Conservation (phyloP, 2,888 invertebrate genomes). For the Apamea sordens region DNA sequence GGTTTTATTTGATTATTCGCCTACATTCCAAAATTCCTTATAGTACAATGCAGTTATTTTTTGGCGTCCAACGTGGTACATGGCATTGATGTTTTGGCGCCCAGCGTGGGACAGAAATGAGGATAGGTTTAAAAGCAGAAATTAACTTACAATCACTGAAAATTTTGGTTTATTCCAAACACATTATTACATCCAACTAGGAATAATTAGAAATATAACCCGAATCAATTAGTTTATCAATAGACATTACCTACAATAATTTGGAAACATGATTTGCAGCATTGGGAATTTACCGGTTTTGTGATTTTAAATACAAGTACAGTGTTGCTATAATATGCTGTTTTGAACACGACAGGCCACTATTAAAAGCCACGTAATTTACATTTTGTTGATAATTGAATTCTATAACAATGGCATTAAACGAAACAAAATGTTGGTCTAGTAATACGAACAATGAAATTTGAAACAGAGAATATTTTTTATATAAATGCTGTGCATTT, state of each 20-base stretch:
- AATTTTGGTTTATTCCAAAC: background rate
- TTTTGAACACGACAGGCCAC: constrained; percentile 9
- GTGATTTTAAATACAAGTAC: constrained; percentile 10
- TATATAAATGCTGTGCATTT: constrained; percentile 66
- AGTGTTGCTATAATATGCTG: background rate
- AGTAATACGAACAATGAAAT: constrained; percentile 59
- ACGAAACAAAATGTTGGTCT: constrained; percentile 32
- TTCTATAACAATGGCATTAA: constrained; percentile 16
- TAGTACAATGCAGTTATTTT: background rate
- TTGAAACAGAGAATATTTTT: constrained; percentile 70
- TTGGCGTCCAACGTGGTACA: constrained; percentile 17
- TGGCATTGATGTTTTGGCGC: background rate
- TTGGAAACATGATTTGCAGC: constrained; percentile 15
- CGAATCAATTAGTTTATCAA: background rate
- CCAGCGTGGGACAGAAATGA: constrained; percentile 7
- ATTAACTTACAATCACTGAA: background rate
- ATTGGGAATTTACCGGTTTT: background rate
- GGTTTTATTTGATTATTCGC: background rate
- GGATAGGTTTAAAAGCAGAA: background rate
- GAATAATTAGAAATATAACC: background rate
- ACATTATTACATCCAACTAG: background rate
- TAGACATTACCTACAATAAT: background rate
- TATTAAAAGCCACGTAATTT: background rate
- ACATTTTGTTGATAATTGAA: constrained; percentile 30
- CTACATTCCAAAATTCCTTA: background rate